phyloP scores from a whole-genome alignment of 2,797 vertebrate genomes.

The Chaetophractus vellerosus region DNA sequence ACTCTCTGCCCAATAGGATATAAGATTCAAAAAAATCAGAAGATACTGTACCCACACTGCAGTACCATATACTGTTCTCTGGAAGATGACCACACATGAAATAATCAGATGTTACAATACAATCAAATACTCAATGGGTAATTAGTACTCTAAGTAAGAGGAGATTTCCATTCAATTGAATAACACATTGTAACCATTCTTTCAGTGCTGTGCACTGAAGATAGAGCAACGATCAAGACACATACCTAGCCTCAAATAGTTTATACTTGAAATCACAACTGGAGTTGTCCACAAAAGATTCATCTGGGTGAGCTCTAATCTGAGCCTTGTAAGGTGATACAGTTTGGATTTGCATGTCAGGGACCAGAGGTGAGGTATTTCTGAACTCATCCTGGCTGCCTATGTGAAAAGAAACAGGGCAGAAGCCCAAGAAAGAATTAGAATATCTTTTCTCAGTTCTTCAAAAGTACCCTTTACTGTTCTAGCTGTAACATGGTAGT shows the following conservation, averaged over 20 bases:
- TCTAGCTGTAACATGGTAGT: not conserved
- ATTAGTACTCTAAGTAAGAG: not conserved
- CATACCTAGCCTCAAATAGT: not conserved
- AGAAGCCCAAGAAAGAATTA: not conserved
- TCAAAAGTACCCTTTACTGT: not conserved
- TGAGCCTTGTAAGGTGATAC: slow-evolving; percentile 6
- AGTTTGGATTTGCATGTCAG: not conserved
- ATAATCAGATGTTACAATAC: not conserved
- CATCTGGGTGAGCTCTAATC: not conserved
- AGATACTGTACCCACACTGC: not conserved
- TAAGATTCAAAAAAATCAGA: not conserved
- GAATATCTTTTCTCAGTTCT: not conserved
- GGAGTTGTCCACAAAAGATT: not conserved
- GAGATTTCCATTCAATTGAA: slow-evolving; percentile 3
- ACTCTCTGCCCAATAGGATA: not conserved
- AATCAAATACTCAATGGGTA: not conserved
- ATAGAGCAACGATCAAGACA: not conserved
- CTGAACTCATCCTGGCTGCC: not conserved
- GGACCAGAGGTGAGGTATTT: not conserved
- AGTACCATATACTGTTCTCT: not conserved
- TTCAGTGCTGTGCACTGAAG: not conserved
- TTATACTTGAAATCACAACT: slow-evolving; percentile 10
- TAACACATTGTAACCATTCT: not conserved
- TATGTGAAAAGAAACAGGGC: slow-evolving; percentile 14
- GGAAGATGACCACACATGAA: slow-evolving; percentile 1